These are phyloP conservation scores for Ciconia nigra DNA, from an alignment of 2,797 vertebrate species.

Conservation along the genomic window DNA sequence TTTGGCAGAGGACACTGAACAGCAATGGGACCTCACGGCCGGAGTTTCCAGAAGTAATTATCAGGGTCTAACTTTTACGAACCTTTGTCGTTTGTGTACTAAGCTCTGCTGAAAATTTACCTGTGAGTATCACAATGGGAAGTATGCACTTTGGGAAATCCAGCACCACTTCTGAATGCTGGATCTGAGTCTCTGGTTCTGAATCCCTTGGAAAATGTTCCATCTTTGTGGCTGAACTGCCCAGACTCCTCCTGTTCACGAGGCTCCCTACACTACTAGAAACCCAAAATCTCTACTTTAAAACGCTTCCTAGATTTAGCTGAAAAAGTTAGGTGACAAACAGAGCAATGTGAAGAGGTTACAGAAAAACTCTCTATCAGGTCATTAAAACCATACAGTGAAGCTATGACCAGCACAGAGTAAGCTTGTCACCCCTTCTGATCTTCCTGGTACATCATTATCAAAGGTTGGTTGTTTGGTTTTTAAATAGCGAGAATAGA, in stretches of 20 bases:
- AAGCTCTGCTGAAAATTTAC: neutral
- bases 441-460: neutral
- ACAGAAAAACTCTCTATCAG: neutral
- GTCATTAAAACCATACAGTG: neutral
- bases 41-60: neutral
- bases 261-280: neutral
- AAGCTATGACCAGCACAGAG: neutral
- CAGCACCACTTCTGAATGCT: neutral
- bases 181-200: neutral
- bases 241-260: neutral
- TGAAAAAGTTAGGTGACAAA: neutral
- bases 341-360: neutral
- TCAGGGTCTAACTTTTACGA: neutral
- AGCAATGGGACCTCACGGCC: neutral
- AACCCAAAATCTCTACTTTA: neutral
- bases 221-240: neutral
- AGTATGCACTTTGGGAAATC: neutral
- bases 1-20: neutral
- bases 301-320: neutral
- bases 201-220: neutral
- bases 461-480: neutral
- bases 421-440: neutral
- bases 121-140: neutral
- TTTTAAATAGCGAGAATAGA: neutral
- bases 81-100: neutral